Evolutionary conservation across 2,113 vertebrate genomes (phyloP), one percentile per base, ranked within the genome.

Genomic region (Psammodynastes pulverulentus): DNA sequence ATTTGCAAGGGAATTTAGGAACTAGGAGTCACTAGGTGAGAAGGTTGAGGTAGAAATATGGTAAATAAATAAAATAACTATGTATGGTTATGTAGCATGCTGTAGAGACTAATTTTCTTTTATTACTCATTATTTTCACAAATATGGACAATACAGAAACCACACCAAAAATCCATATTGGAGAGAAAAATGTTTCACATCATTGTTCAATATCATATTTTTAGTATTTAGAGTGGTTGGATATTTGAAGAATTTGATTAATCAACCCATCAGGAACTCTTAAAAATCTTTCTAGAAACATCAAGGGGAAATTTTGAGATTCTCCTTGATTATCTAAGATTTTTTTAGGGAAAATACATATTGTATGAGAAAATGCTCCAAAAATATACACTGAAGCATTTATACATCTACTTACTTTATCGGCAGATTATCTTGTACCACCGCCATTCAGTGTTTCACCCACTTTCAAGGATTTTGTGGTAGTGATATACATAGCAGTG

Each of bases 81-180:
- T 24, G 1, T 58, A 2, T 39, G 19, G 21, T 1, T 1, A 12
- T 26, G 51, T 52, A 52, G 34, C 0, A 53, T 2, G 15, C 6
- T n/a, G 5, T 13, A 7, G 1, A 49, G 0, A 24, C 0, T 17
- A 10, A 89, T n/a, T 15, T 34, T 90, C 0, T 26, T 49, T 52
- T 12, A 1, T 3, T 12, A 49, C 51, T 15, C 1, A 5, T 10
- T 0, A 1, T 34, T 4, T 34, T 1, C 23, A 0, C 51, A 43
- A 0, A 12, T 9, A 12, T 3, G 5, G 6, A 52, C 10, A 2
- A 15, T 17, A 43, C 1, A 34, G 53, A 91, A 9, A 1, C 0
- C 7, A 7, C 9, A 12, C 26, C 13, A 9, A 51, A n/a, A 1
- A 0, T 29, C 8, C 3, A 13, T 2, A 4, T 0, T 10, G 8